Percentiles rank a stretch among this genome's conserved stretches.
phyloP scores from a whole-genome alignment of 2,888 invertebrate species.

The Lithophane ornitopus region DNA sequence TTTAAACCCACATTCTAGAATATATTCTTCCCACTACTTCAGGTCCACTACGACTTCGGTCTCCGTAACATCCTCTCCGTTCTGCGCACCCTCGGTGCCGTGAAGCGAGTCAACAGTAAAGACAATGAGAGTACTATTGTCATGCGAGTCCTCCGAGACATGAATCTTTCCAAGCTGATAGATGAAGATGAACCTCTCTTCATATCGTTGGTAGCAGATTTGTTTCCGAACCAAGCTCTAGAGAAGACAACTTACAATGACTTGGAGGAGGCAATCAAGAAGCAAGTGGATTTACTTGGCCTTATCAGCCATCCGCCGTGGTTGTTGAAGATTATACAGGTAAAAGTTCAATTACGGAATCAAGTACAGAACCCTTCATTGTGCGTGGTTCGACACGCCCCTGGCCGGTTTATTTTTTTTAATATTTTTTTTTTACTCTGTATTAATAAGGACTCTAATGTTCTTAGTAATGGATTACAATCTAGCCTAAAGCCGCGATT shows the following conservation, averaged over 20 bases:
- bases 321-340: constrained; percentile 98
- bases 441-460: no score
- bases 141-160: constrained; percentile 98
- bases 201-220: constrained; percentile 98
- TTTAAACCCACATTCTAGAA: not conserved
- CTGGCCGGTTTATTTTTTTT: no score
- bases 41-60: constrained; percentile 99
- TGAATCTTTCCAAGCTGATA: constrained; percentile 99
- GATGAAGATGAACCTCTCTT: constrained; percentile 99
- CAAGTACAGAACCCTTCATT: no score
- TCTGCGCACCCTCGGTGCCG: constrained; percentile 97
- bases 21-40: constrained; percentile 17
- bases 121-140: constrained; percentile 99
- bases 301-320: constrained; percentile 98
- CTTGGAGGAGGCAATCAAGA: constrained; percentile 96
- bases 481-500: no score
- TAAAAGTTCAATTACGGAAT: constrained; percentile 75
- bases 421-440: no score
- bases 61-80: constrained; percentile 98
- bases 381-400: no score
- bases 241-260: constrained; percentile 97
- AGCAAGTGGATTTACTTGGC: constrained; percentile 95
- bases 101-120: constrained; percentile 97
- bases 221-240: constrained; percentile 98
- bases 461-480: no score